phyloP scores from a whole-genome alignment of 2,888 invertebrate species.

The Calameuta idolon region DNA sequence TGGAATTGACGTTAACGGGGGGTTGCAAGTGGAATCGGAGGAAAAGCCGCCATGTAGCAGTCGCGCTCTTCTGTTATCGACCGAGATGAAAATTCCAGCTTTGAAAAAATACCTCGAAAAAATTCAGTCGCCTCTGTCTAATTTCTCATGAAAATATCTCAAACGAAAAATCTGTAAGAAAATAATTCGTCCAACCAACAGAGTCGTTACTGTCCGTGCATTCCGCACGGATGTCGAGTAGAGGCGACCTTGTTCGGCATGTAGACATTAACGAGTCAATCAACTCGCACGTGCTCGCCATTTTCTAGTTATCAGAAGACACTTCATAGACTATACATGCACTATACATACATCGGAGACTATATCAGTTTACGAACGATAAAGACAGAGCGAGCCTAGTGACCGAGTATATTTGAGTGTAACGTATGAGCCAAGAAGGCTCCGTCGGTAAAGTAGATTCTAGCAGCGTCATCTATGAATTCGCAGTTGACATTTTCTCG shows the following conservation, averaged over 20 bases:
- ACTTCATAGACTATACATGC: background rate
- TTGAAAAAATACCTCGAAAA: background rate
- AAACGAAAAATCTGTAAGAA: background rate
- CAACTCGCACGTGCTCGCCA: background rate
- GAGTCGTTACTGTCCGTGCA: background rate
- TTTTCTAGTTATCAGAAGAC: background rate
- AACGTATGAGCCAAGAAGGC: background rate
- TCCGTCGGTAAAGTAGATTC: background rate
- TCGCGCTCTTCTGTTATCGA: background rate
- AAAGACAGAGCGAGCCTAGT: background rate
- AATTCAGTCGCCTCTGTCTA: background rate
- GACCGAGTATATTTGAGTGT: background rate
- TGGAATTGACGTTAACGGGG: background rate
- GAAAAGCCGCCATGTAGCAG: background rate
- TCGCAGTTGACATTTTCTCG: background rate
- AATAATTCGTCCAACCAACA: background rate
- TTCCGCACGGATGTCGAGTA: background rate
- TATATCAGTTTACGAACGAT: background rate
- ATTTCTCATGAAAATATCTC: background rate
- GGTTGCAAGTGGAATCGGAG: background rate
- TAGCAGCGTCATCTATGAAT: background rate
- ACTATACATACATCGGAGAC: background rate
- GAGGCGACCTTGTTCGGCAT: background rate
- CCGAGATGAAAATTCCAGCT: background rate
- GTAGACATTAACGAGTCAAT: background rate